Conservation (phyloP, 2,888 invertebrate species). For the Listrodromus nycthemerus region DNA sequence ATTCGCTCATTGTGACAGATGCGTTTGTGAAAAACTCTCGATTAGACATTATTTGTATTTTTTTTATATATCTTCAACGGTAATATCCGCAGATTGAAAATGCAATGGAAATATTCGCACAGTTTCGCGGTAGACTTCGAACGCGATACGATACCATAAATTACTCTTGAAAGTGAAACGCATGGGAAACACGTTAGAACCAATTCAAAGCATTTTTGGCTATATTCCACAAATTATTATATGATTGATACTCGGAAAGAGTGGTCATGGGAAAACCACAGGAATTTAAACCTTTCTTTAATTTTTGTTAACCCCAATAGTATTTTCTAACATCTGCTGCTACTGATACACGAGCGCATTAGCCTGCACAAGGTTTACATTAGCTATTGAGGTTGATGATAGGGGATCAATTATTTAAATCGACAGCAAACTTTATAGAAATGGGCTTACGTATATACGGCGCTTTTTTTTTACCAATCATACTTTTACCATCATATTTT, state of each 20-base stretch:
- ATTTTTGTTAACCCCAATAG: slow-evolving; percentile 5
- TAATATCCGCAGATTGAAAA: slow-evolving; percentile 18
- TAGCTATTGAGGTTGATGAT: slow-evolving; percentile 14
- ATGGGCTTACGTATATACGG: background rate
- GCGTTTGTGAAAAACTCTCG: slow-evolving; percentile 71
- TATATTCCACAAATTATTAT: slow-evolving; percentile 47
- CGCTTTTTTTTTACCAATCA: background rate
- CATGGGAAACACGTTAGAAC: background rate
- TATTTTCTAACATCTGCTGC: slow-evolving; percentile 41
- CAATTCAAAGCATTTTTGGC: slow-evolving; percentile 6
- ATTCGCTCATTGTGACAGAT: slow-evolving; percentile 78
- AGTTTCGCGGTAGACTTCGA: background rate
- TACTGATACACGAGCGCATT: background rate
- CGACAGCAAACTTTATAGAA: slow-evolving; percentile 3
- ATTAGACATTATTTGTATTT: slow-evolving; percentile 62
- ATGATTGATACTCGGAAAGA: slow-evolving; percentile 39
- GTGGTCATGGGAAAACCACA: slow-evolving; percentile 54
- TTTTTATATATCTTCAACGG: slow-evolving; percentile 7
- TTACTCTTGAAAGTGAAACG: background rate
- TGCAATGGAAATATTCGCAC: background rate
- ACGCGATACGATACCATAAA: background rate
- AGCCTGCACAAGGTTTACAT: slow-evolving; percentile 2
- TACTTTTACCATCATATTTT: too few relatives aligned
- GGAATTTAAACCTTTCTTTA: slow-evolving; percentile 36
- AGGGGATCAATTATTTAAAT: background rate